Conservation (phyloP, 2,113 vertebrate genomes). For the Pollimyrus isidori region DNA sequence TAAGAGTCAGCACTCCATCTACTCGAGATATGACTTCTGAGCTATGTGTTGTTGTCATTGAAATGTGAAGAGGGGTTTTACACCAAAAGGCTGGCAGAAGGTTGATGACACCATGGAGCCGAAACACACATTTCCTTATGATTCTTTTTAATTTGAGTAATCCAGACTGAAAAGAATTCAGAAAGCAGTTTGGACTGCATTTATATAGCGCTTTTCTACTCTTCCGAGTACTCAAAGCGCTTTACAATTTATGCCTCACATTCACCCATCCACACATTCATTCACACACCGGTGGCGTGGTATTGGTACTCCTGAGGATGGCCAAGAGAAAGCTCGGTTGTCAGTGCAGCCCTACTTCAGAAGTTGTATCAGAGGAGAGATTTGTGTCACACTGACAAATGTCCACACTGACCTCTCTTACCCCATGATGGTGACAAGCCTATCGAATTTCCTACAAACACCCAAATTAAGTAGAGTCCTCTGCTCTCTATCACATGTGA, state of each 20-base stretch:
- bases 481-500: not conserved
- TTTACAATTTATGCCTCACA: too few relatives aligned
- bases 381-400: not conserved
- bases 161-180: not conserved
- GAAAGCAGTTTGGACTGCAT: not conserved
- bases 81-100: not conserved
- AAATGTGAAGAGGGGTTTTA: not conserved
- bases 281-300: too few relatives aligned
- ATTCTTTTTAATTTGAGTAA: not conserved
- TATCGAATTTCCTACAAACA: not conserved
- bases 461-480: not conserved
- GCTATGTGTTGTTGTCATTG: not conserved
- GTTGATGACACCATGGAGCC: not conserved
- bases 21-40: not conserved
- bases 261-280: too few relatives aligned
- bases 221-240: too few relatives aligned
- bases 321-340: not conserved
- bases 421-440: not conserved
- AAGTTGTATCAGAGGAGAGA: not conserved
- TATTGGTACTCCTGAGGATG: not conserved
- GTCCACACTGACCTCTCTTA: not conserved
- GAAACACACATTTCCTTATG: not conserved
- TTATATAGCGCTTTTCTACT: too few relatives aligned
- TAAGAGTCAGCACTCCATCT: not conserved
- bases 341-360: not conserved